Conservation (phyloP, 2,113 vertebrate species). For the Penelope pileata region DNA sequence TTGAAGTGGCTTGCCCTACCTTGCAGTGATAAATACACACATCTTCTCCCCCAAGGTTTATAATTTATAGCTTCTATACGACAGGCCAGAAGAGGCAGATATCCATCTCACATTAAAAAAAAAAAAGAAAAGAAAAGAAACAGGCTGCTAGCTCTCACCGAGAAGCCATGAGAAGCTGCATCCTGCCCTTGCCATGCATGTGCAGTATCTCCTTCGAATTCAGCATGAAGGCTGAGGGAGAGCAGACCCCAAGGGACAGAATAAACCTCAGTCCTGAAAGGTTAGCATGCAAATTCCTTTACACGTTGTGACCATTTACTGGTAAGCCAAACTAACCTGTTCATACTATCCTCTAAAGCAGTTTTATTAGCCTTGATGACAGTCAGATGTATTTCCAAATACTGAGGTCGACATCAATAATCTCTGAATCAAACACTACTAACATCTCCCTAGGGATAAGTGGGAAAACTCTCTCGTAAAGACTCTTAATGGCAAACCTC, state of each 20-base stretch:
- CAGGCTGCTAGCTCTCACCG: background rate
- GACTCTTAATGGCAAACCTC: conserved; percentile 38
- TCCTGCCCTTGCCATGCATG: background rate
- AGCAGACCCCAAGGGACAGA: background rate
- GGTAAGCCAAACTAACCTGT: conserved; percentile 18
- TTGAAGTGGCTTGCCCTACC: background rate
- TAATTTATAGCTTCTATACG: background rate
- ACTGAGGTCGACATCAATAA: background rate
- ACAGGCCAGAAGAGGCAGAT: background rate
- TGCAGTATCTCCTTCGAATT: background rate
- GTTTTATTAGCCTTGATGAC: background rate
- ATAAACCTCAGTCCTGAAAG: background rate
- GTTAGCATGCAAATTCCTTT: background rate
- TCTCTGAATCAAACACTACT: background rate
- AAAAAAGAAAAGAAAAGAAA: background rate
- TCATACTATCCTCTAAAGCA: background rate
- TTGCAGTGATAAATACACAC: background rate
- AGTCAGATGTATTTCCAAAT: background rate
- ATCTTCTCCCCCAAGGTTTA: rapidly evolving
- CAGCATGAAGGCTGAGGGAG: background rate
- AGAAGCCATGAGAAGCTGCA: background rate
- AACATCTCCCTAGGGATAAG: background rate
- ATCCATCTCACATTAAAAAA: background rate
- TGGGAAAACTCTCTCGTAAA: conserved; percentile 6
- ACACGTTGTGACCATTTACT: background rate